phyloP scores from a whole-genome alignment of 2,888 invertebrate genomes.

The Xanthorhoe spadicearia region DNA sequence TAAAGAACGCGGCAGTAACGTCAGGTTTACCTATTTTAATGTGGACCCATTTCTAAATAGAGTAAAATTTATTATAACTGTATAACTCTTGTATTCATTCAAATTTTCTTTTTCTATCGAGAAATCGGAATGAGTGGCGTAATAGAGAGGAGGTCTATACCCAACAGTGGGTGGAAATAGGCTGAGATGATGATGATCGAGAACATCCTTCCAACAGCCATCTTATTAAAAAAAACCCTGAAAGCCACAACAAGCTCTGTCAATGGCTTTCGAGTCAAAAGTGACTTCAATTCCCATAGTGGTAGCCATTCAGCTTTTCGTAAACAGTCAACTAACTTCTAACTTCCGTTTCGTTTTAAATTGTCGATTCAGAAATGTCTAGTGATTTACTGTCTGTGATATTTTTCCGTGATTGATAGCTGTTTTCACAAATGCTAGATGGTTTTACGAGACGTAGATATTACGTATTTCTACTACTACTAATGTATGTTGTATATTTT shows the following conservation, averaged over 20 bases:
- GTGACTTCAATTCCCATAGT: constrained; percentile 45
- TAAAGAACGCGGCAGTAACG: too few species aligned
- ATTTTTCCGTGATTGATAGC: constrained; percentile 60
- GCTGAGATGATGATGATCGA: too few species aligned
- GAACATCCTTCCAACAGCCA: too few species aligned
- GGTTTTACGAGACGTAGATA: constrained; percentile 47
- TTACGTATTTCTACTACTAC: background rate
- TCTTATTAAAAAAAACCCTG: background rate
- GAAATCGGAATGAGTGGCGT: too few species aligned
- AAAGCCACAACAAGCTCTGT: background rate
- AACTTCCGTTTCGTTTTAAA: constrained; percentile 69
- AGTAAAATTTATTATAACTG: too few species aligned
- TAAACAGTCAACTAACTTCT: constrained; percentile 57
- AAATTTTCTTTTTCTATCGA: too few species aligned
- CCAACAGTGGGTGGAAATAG: too few species aligned
- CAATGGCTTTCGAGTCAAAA: constrained; percentile 35
- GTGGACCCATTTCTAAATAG: too few species aligned
- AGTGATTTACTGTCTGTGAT: constrained; percentile 64
- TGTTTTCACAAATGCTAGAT: constrained; percentile 58
- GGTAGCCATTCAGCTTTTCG: constrained; percentile 33
- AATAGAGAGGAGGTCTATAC: too few species aligned
- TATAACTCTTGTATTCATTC: too few species aligned
- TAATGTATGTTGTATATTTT: too few species aligned
- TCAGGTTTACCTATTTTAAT: too few species aligned
- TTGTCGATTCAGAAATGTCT: constrained; percentile 65